Conservation (phyloP, 2,888 invertebrate genomes). For the Polymixis flavicincta region DNA sequence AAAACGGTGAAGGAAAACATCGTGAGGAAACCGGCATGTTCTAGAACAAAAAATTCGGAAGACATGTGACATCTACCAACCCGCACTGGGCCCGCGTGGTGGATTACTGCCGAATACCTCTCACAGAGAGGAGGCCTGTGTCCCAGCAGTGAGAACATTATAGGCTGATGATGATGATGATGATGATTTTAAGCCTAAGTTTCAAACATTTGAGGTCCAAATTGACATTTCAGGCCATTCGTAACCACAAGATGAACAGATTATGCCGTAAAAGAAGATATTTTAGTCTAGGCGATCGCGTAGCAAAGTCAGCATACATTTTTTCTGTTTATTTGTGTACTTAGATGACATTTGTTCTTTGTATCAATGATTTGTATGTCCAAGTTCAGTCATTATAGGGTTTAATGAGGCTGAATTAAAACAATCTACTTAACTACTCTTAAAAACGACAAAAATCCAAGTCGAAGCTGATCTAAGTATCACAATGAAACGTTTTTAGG, state of each 20-base stretch:
- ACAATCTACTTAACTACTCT: neutral
- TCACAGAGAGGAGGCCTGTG: too few species aligned
- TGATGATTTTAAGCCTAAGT: too few species aligned
- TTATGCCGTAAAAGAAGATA: neutral
- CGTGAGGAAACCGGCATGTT: too few species aligned
- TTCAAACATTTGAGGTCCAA: neutral
- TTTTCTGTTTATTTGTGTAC: constrained; percentile 3
- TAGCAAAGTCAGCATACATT: neutral
- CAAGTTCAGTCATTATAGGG: neutral
- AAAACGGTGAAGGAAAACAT: too few species aligned
- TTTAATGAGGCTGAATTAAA: neutral
- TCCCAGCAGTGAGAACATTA: too few species aligned
- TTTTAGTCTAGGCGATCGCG: neutral
- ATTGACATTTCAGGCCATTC: constrained; percentile 3
- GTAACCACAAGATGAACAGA: neutral
- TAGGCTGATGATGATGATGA: too few species aligned
- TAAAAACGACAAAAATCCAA: neutral
- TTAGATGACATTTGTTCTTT: neutral
- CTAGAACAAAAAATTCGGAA: too few species aligned
- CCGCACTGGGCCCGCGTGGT: too few species aligned
- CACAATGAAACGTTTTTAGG: constrained; percentile 17
- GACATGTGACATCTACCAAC: too few species aligned
- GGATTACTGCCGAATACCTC: too few species aligned
- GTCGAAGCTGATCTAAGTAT: neutral
- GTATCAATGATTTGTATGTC: neutral